A percentile compares a stretch with the other conserved stretches of the same genome.
phyloP scores from a whole-genome alignment of 2,113 vertebrate species.

The Fregata magnificens region DNA sequence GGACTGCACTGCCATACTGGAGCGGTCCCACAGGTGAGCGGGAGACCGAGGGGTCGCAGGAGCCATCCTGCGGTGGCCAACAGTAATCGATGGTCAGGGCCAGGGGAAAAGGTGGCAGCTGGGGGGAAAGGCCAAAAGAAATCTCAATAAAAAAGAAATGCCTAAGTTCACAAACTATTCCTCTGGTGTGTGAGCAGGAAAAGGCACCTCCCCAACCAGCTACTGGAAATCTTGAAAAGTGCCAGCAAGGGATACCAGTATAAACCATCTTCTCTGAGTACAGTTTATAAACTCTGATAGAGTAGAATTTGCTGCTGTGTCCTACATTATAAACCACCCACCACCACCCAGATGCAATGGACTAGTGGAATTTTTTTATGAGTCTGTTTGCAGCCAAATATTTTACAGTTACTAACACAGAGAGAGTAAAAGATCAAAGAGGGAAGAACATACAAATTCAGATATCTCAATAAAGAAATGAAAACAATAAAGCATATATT shows the following conservation, averaged over 20 bases:
- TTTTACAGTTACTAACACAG: not conserved
- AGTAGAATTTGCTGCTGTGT: not conserved
- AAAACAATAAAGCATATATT: conserved; percentile 53
- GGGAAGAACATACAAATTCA: not conserved
- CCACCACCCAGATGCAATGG: not conserved
- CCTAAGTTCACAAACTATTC: not conserved
- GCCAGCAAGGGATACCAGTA: not conserved
- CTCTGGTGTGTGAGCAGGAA: not conserved
- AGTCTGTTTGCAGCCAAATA: not conserved
- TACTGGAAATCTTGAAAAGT: not conserved
- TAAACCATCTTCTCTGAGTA: not conserved
- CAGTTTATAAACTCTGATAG: not conserved
- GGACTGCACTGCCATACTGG: not conserved
- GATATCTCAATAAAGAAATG: conserved; percentile 40
- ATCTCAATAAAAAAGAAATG: not conserved
- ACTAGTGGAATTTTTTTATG: not conserved
- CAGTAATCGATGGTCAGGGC: not conserved
- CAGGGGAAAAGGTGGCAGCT: not conserved
- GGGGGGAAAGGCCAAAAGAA: not conserved
- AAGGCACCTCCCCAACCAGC: not conserved
- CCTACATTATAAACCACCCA: not conserved
- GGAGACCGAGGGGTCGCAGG: not conserved
- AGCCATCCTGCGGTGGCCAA: not conserved
- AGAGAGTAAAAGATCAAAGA: conserved; percentile 7
- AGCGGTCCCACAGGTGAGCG: rapidly evolving